Conservation (phyloP, 2,113 vertebrate genomes). For the Otolemur garnettii region DNA sequence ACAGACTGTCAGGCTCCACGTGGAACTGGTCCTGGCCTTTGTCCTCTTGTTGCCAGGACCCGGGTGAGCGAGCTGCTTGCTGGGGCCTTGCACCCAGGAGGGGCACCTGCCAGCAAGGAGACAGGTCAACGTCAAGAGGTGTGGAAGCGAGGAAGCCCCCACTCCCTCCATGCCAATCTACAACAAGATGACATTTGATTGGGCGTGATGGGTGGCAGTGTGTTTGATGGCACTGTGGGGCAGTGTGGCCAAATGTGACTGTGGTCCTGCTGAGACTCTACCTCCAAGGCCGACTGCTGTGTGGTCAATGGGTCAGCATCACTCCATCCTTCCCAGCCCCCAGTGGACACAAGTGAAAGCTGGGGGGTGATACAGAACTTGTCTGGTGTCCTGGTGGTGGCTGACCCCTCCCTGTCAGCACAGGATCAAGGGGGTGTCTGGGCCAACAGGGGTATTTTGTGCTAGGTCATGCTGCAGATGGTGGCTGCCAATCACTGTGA, state of each 20-base stretch:
- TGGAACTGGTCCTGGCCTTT: background rate
- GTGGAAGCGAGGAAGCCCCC: accelerated
- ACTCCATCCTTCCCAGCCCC: background rate
- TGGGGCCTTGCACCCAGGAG: background rate
- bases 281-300: background rate
- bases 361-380: accelerated
- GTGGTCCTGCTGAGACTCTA: background rate
- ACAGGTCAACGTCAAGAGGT: accelerated
- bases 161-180: too few species aligned
- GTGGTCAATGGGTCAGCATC: accelerated
- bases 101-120: accelerated
- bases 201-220: accelerated
- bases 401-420: background rate
- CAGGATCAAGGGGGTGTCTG: accelerated
- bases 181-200: accelerated
- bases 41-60: accelerated
- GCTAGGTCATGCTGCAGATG: background rate
- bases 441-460: accelerated
- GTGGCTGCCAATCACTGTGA: accelerated
- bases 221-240: too few species aligned
- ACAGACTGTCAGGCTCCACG: accelerated
- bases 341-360: background rate
- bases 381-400: accelerated
- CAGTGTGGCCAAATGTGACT: background rate
- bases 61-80: background rate